A percentile compares a stretch with the other conserved stretches of the same genome.
Conservation (phyloP, 2,888 invertebrate species). For the Chalcosyrphus nemorum region DNA sequence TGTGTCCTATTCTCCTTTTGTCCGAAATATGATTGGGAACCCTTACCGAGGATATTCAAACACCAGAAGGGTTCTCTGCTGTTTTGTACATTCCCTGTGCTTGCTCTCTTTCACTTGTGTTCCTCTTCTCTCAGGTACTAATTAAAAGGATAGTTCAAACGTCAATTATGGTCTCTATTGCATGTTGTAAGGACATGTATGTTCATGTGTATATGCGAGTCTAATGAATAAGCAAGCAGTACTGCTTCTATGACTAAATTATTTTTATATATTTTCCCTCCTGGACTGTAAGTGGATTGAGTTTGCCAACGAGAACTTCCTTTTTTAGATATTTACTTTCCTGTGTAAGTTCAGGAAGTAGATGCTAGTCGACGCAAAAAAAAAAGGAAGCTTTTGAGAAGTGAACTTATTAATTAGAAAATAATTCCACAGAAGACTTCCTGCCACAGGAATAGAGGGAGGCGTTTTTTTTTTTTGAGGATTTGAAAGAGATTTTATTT, state of each 20-base stretch:
- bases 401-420: neutral
- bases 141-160: constrained; percentile 55
- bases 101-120: neutral
- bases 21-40: neutral
- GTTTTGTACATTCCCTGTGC: neutral
- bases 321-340: neutral
- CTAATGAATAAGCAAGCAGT: constrained; percentile 22
- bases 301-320: too few species aligned
- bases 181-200: neutral
- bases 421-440: too few species aligned
- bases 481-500: too few species aligned
- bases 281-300: neutral
- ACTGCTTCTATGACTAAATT: constrained; percentile 6
- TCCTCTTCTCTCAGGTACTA: constrained; percentile 16
- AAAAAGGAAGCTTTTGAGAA: neutral
- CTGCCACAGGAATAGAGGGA: too few species aligned
- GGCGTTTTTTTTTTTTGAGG: too few species aligned
- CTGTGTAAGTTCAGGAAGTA: neutral
- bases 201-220: neutral
- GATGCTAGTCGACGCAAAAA: too few species aligned
- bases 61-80: neutral
- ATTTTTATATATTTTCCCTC: neutral
- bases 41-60: neutral
- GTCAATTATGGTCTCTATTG: constrained; percentile 35
- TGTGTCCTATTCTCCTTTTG: neutral